Base-by-base conservation (phyloP, 1,140 invertebrate genomes). In the Nylanderia fulva region DNA sequence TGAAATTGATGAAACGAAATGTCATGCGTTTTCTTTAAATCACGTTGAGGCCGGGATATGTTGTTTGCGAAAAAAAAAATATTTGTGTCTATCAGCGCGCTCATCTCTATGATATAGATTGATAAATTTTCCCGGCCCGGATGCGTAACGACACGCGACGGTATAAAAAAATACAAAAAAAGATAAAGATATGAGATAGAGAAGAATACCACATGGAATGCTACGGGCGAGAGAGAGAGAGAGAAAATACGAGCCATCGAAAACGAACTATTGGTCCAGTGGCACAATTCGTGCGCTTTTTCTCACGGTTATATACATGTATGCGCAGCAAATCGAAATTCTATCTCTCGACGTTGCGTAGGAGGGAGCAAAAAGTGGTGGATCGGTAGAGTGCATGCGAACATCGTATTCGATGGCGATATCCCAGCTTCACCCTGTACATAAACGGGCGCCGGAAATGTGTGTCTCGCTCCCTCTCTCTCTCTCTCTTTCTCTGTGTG, bases 231-330 rank as follows among this genome's bases (percentile, higher is more conserved):
- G 27, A 9, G 15, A 48, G 45, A 48, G 45, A 48, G 45, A 24
- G 13, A 9, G 21, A 24, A n/a, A 54, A 74, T 85, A 54, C 52
- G 63, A 69, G 33, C 61, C 48, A 89, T 71, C 54, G 77, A 77
- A 86, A 88, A 72, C 27, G 80, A 48, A 64, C 72, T 86, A 87
- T 90, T 85, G 88, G 88, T 77, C 88, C 85, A 87, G 71, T 90
- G 85, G 88, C 76, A 88, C 76, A 89, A 90, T 90, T 90, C 88
- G 85, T 74, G 68, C 68, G 84, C 86, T 89, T 82, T 72, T 89
- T 89, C 69, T 87, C 85, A 66, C 82, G 42, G 56, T 45, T 75
- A 76, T 84, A 85, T 85, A 69, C 42, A 68, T 85, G 42, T 82
- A 52, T 69, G 71, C 86, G 64, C 83, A 61, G 80, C 69, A 89